A percentile compares a stretch with the other conserved stretches of the same genome.
phyloP scores from a whole-genome alignment of 2,113 vertebrate species.

The Poeciliopsis retropinna region DNA sequence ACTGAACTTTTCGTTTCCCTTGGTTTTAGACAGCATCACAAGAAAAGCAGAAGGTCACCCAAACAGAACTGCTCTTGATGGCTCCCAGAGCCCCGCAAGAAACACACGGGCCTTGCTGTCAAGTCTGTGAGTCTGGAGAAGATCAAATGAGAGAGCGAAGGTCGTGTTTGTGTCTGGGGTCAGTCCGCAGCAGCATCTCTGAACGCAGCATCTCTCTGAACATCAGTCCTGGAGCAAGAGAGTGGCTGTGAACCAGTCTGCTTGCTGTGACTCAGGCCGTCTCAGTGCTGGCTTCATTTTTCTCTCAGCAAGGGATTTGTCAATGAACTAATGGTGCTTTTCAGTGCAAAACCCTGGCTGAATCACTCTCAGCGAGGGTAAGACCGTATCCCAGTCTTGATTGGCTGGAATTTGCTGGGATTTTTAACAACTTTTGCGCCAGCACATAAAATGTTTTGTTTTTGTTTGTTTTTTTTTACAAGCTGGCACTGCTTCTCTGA shows the following conservation, averaged over 20 bases:
- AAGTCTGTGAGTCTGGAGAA: slow-evolving; percentile 39
- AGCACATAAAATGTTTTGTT: slow-evolving; percentile 42
- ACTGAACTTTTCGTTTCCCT: neutral
- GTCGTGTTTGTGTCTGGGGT: slow-evolving; percentile 34
- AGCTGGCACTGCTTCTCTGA: slow-evolving; percentile 59
- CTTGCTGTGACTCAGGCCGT: slow-evolving; percentile 10
- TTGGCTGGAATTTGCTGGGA: slow-evolving; percentile 53
- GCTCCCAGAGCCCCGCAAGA: slow-evolving; percentile 28
- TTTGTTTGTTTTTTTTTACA: slow-evolving; percentile 44
- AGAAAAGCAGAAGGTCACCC: slow-evolving; percentile 12
- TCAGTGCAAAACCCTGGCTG: neutral
- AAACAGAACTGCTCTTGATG: slow-evolving; percentile 23
- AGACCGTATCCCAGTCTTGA: slow-evolving; percentile 44
- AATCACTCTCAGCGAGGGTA: slow-evolving; percentile 21
- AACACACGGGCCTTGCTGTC: slow-evolving; percentile 29
- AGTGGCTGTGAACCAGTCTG: slow-evolving; percentile 9
- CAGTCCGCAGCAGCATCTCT: slow-evolving; percentile 17
- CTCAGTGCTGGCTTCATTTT: slow-evolving; percentile 17
- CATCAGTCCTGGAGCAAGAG: too few relatives aligned
- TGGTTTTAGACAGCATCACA: neutral
- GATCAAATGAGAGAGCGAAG: slow-evolving; percentile 35
- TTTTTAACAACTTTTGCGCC: slow-evolving; percentile 55
- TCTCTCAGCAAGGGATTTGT: neutral
- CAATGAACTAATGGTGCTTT: neutral
- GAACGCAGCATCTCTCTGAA: neutral